Conservation (phyloP, 2,797 vertebrate genomes). For the Periparus ater region DNA sequence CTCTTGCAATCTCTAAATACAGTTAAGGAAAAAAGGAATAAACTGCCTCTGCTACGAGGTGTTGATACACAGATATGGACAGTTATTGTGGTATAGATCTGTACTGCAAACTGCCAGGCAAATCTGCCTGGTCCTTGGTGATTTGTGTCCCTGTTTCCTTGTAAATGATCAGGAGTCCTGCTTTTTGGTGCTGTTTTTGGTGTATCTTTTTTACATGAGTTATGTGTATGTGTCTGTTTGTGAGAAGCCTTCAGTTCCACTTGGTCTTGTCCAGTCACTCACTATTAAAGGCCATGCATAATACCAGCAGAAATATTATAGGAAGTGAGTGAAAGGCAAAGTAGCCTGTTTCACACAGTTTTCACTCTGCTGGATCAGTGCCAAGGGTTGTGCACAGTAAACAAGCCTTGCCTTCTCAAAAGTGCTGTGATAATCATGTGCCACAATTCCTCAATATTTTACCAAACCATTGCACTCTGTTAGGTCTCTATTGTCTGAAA, state of each 20-base stretch:
- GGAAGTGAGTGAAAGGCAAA: neutral
- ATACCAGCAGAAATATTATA: neutral
- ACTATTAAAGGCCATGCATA: neutral
- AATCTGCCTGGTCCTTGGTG: neutral
- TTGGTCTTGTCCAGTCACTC: neutral
- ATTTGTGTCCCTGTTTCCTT: neutral
- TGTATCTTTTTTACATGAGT: neutral
- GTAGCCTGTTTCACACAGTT: neutral
- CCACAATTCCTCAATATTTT: neutral
- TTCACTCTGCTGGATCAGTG: neutral
- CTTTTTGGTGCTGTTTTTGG: neutral
- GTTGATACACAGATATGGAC: neutral
- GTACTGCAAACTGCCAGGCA: neutral
- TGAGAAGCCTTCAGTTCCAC: neutral
- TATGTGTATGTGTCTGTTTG: no score
- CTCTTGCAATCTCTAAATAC: neutral
- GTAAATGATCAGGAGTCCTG: neutral
- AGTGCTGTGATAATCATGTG: neutral
- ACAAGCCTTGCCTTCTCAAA: neutral
- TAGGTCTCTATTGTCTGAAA: neutral
- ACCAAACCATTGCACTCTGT: neutral
- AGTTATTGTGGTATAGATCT: neutral
- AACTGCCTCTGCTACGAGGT: rapidly evolving
- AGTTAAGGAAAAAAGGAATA: neutral
- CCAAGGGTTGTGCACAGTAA: neutral